phyloP scores from a whole-genome alignment of 1,140 invertebrate genomes.

The Drosophila pseudoobscura region DNA sequence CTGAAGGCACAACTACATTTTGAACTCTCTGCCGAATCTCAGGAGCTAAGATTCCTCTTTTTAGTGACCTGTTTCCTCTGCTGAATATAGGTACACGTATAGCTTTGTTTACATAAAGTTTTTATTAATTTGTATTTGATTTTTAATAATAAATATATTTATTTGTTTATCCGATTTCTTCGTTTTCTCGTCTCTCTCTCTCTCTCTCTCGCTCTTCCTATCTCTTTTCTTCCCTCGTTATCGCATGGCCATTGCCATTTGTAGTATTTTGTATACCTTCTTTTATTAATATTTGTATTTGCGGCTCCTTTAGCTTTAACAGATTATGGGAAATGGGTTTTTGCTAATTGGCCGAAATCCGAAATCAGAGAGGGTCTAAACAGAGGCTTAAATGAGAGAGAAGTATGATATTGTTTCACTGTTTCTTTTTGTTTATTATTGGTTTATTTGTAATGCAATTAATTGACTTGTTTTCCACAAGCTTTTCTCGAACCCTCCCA shows the following conservation, averaged over 20 bases:
- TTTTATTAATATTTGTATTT: constrained; percentile 15
- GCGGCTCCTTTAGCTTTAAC: constrained; percentile 1
- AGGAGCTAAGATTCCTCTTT: too few relatives aligned
- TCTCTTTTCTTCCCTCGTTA: constrained; percentile 7
- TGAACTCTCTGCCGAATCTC: too few relatives aligned
- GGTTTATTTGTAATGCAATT: constrained; percentile 54
- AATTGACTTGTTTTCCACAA: constrained; percentile 62
- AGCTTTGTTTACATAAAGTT: constrained; percentile 65
- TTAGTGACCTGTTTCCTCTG: too few relatives aligned
- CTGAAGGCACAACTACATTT: too few relatives aligned
- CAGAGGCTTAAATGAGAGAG: constrained; percentile 33
- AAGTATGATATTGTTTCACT: constrained; percentile 23
- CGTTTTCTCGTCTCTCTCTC: constrained; percentile 27
- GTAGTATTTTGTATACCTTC: constrained; percentile 40
- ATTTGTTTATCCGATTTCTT: constrained; percentile 59
- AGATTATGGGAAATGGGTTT: constrained; percentile 4
- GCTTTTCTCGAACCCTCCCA: constrained; percentile 14
- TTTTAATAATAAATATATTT: constrained; percentile 80
- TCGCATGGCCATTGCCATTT: constrained; percentile 16
- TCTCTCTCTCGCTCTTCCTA: constrained; percentile 17
- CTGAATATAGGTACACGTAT: background rate
- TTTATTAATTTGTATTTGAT: constrained; percentile 77
- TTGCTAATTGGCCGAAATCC: constrained; percentile 15
- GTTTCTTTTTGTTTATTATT: constrained; percentile 1
- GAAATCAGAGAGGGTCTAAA: constrained; percentile 24